Conservation (phyloP, 2,113 vertebrate genomes). For the Podocnemis expansa region DNA sequence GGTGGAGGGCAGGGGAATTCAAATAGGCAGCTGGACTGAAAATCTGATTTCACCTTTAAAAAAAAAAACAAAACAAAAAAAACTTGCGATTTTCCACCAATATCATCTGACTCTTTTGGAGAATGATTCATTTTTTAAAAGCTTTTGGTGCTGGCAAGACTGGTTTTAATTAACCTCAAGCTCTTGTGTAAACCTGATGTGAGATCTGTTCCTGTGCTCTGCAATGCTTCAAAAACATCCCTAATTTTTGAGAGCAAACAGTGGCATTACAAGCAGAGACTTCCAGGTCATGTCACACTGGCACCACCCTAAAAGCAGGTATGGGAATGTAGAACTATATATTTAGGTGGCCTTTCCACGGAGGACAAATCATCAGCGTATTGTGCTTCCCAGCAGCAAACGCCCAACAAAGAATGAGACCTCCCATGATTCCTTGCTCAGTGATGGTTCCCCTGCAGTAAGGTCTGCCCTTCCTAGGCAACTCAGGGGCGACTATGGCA, state of each 20-base stretch:
- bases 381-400: neutral
- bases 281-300: neutral
- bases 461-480: neutral
- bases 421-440: neutral
- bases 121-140: neutral
- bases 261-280: neutral
- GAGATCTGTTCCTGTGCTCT: neutral
- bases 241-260: neutral
- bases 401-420: neutral
- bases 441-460: neutral
- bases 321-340: neutral
- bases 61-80: too few species aligned
- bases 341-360: neutral
- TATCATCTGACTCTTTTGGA: neutral
- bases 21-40: neutral
- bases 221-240: neutral
- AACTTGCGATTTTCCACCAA: neutral
- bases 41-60: neutral
- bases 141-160: neutral
- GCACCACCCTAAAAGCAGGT: neutral
- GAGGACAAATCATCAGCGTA: neutral
- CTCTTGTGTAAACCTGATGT: neutral
- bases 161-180: neutral
- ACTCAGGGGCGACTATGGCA: neutral
- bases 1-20: neutral